Base-by-base conservation (phyloP, 2,113 vertebrate genomes). In the Galbula dea region DNA sequence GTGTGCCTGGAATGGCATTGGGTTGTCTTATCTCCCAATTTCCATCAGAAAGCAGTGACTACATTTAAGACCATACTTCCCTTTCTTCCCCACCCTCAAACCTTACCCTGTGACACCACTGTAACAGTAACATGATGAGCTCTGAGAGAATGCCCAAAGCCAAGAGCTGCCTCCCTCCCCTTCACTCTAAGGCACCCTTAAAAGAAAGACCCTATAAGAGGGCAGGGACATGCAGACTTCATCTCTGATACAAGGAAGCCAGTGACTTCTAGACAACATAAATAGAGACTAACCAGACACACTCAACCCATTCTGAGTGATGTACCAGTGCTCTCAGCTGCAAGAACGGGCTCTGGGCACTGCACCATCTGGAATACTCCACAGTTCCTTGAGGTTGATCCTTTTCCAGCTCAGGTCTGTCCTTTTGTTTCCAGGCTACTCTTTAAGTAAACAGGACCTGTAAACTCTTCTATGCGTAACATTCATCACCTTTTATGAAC, bases 141-240 rank as follows among this genome's bases (percentile, higher is more conserved):
- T 73, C 67, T 52, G 69, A 46, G 71, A 84, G 36, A 94, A 89
- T 52, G 79, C 84, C 95, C 83, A 26, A 45, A 74, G 89, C 59
- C 6, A 85, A 74, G 57, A 89, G 82, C 82, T 88, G 65, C 85
- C 63, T 80, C 66, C 71, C 57, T 92, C 79, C 89, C 87, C 57
- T 51, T 45, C 65, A 85, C 91, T 83, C 81, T 83, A 95, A 94
- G 93, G 94, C 89, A 96, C 93, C 91, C 93, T 94, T 83, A 43
- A 48, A 68, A 72, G 65, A 90, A 37, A 69, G 88, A 86, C 45
- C 84, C 57, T 45, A 77, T 77, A 22, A 63, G 61, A 78, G 80
- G 86, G 48, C 11, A 77, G 51, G 48, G 67, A 45, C 22, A 5
- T 22, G 46, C 75, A 94, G 72, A 93, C 75, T 81, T 87, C 82